phyloP scores from a whole-genome alignment of 2,797 vertebrate species.

The Pogonophryne albipinna region DNA sequence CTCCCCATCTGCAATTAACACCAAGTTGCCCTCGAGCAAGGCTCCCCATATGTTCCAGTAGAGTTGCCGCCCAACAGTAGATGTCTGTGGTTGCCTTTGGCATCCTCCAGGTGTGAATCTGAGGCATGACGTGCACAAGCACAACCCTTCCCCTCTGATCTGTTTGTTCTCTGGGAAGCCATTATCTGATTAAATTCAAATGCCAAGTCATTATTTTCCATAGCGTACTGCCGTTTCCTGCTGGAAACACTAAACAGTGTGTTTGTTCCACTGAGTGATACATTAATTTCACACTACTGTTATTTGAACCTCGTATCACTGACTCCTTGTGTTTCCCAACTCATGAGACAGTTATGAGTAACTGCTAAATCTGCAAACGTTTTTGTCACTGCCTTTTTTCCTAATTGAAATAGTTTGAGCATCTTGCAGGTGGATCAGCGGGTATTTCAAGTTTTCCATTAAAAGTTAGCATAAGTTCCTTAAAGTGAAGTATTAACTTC shows the following conservation, averaged over 20 bases:
- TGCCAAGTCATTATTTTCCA: slow-evolving; percentile 31
- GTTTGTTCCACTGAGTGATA: slow-evolving; percentile 35
- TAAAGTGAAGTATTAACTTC: no score
- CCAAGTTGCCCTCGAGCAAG: background rate
- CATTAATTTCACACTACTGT: slow-evolving; percentile 45
- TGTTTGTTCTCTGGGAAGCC: slow-evolving; percentile 42
- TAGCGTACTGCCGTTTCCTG: slow-evolving; percentile 14
- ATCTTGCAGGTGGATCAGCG: background rate
- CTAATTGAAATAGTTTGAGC: background rate
- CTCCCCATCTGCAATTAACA: slow-evolving; percentile 16
- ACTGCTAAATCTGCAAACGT: background rate
- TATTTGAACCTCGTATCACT: slow-evolving; percentile 15
- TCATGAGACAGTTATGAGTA: background rate
- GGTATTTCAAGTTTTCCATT: no score
- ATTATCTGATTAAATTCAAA: slow-evolving; percentile 67
- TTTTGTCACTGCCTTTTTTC: background rate
- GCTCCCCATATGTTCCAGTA: background rate
- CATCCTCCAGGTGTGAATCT: slow-evolving; percentile 35
- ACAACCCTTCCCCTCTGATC: slow-evolving; percentile 14
- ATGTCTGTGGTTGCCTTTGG: slow-evolving; percentile 6
- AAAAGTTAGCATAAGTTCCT: background rate
- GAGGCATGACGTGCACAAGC: slow-evolving; percentile 5
- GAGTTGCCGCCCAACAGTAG: background rate
- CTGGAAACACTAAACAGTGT: slow-evolving; percentile 39
- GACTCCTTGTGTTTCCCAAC: slow-evolving; percentile 2